phyloP scores from a whole-genome alignment of 2,797 vertebrate genomes.

The Lagocephalus sceleratus region DNA sequence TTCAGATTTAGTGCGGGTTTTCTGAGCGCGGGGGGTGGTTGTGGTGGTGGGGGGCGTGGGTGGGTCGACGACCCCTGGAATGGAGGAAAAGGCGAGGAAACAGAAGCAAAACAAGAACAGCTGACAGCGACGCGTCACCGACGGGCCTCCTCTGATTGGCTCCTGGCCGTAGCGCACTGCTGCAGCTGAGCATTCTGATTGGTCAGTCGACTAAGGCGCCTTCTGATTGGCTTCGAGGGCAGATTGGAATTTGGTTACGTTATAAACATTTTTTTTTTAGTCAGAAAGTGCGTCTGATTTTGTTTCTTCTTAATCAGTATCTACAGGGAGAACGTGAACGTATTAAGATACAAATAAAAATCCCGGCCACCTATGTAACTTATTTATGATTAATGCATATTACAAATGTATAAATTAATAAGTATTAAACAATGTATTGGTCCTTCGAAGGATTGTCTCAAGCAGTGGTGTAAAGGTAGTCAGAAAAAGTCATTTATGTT shows the following conservation, averaged over 20 bases:
- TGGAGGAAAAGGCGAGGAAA: slow-evolving; percentile 13
- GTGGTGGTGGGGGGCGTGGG: not conserved
- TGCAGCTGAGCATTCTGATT: slow-evolving; percentile 42
- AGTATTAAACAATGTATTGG: no score
- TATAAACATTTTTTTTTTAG: not conserved
- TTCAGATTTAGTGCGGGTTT: not conserved
- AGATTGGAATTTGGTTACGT: slow-evolving; percentile 8
- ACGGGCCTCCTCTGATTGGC: slow-evolving; percentile 24
- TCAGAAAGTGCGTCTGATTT: not conserved
- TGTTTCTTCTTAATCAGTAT: no score
- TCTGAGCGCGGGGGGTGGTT: not conserved
- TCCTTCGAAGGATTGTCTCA: no score
- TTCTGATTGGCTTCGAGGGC: slow-evolving; percentile 38
- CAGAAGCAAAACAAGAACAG: slow-evolving; percentile 77
- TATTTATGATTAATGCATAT: no score
- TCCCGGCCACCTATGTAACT: no score
- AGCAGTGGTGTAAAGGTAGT: no score
- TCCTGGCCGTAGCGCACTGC: not conserved
- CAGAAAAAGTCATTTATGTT: no score
- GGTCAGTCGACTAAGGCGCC: slow-evolving; percentile 2
- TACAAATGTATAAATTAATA: no score
- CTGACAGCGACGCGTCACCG: slow-evolving; percentile 69
- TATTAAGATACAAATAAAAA: no score
- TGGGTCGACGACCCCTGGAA: not conserved
- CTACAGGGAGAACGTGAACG: no score